These are phyloP conservation scores for Holacanthella duospinosa DNA, from an alignment of 2,888 invertebrate species.

Conservation along the genomic window DNA sequence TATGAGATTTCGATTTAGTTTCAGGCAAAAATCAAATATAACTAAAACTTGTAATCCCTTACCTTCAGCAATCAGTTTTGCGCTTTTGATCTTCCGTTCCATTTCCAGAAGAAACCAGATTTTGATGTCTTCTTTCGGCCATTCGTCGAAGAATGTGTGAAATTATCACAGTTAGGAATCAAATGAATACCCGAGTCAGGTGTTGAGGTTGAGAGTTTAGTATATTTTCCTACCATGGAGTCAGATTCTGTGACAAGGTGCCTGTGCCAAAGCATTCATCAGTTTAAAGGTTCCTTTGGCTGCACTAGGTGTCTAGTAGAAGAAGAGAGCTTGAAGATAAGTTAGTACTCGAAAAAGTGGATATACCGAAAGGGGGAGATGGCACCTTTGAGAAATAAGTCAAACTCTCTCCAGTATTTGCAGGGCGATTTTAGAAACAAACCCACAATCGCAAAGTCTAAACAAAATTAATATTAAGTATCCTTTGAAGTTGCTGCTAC, in stretches of 20 bases:
- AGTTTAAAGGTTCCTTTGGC: constrained; percentile 3
- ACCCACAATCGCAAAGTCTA: background rate
- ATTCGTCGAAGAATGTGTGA: background rate
- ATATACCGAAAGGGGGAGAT: too few relatives aligned
- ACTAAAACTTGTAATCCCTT: background rate
- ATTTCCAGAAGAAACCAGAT: constrained; percentile 9
- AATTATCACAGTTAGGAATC: background rate
- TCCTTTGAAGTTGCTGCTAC: constrained; percentile 15
- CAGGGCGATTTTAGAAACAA: background rate
- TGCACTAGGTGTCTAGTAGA: background rate
- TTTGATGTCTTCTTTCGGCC: constrained; percentile 11
- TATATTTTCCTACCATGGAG: background rate
- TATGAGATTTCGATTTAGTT: too few relatives aligned
- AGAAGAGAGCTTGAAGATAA: background rate
- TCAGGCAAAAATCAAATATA: too few relatives aligned
- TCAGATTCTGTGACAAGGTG: constrained; percentile 3
- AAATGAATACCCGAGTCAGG: background rate
- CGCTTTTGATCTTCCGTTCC: background rate
- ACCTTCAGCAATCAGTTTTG: background rate
- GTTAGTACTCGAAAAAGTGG: constrained; percentile 4
- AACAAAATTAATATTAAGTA: constrained; percentile 9
- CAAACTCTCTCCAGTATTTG: background rate
- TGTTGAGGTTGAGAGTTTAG: background rate
- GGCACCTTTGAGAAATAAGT: background rate
- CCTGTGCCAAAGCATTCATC: background rate